Evolutionary conservation across 37 sponge, comb jelly and placozoan species (phyloP).

Genomic region (Beroe ovata): DNA sequence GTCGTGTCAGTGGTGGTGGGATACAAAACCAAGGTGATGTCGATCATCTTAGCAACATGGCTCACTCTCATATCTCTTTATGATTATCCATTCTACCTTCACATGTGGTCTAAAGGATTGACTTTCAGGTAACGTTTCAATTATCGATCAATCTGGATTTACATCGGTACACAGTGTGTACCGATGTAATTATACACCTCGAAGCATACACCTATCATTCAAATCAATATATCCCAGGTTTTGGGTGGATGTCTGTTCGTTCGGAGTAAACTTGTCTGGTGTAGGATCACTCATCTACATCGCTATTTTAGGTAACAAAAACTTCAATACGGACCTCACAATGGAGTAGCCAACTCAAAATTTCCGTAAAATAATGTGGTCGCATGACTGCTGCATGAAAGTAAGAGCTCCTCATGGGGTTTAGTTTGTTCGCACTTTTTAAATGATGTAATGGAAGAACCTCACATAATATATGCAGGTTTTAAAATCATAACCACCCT

Average conservation of each 20-base stretch:
- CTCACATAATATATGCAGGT: no score
- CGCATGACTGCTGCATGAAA: no score
- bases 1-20: constrained; percentile 30
- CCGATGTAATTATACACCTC: no score
- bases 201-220: no score
- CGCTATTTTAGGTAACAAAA: constrained; percentile 24
- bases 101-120: constrained; percentile 19
- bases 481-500: no score
- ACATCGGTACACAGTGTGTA: no score
- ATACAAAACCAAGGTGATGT: constrained; percentile 28
- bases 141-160: neutral
- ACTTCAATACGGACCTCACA: no score
- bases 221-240: constrained; percentile 39
- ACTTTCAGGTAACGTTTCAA: neutral
- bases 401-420: no score
- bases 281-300: constrained; percentile 39
- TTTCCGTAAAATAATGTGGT: no score
- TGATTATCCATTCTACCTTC: constrained; percentile 30
- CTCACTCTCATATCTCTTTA: neutral
- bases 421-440: no score
- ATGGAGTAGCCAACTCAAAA: no score
- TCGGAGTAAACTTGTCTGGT: constrained; percentile 10
- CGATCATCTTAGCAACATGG: neutral
- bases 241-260: neutral
- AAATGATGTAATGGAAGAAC: no score